Percentiles rank a stretch among this genome's conserved stretches.
phyloP scores from a whole-genome alignment of 2,888 invertebrate genomes.

The Oligia latruncula region DNA sequence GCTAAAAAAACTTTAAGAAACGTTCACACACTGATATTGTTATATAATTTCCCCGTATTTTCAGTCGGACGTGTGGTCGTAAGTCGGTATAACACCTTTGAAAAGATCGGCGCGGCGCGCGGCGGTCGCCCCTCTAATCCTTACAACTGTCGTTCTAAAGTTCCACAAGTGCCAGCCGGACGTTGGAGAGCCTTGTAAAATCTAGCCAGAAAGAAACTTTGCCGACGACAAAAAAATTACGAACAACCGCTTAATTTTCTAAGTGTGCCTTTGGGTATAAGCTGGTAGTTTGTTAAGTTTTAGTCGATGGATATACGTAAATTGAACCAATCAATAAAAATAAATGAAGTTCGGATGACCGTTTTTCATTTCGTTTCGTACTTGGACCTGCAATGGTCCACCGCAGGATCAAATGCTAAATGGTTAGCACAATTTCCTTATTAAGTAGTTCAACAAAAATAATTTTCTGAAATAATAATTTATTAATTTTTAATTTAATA shows the following conservation, averaged over 20 bases:
- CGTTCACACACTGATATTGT: not conserved
- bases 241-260: conserved; percentile 12
- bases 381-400: not conserved
- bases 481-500: too few relatives aligned
- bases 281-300: conserved; percentile 1
- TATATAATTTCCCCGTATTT: conserved; percentile 20
- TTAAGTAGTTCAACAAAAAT: not conserved
- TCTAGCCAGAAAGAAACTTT: conserved; percentile 45
- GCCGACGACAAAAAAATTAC: conserved; percentile 35
- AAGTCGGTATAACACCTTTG: conserved; percentile 31
- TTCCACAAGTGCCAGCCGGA: conserved; percentile 35
- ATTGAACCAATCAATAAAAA: not conserved
- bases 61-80: conserved; percentile 16
- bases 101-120: conserved; percentile 23
- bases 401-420: not conserved
- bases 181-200: conserved; percentile 28
- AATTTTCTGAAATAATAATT: conserved; percentile 8
- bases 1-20: not conserved
- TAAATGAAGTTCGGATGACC: not conserved
- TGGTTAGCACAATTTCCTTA: not conserved
- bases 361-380: not conserved
- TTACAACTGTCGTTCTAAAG: conserved; percentile 50
- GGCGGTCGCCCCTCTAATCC: conserved; percentile 44
- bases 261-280: not conserved
- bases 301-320: not conserved